Conservation (phyloP, 2,797 vertebrate species). For the Sebastolobus altivelis region DNA sequence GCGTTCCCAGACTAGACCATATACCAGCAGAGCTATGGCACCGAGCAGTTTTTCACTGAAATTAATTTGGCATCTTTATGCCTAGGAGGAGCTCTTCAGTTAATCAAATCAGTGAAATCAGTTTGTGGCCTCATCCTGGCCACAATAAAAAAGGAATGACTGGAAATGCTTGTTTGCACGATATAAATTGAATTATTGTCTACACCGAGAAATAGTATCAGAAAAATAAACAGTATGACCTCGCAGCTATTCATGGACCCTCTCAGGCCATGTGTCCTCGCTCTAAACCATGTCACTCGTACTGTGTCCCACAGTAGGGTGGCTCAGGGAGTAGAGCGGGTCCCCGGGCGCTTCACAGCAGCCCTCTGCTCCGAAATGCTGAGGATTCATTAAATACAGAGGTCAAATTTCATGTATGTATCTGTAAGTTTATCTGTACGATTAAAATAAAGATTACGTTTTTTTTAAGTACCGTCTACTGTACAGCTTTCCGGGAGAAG, state of each 20-base stretch:
- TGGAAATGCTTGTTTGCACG: slow-evolving; percentile 68
- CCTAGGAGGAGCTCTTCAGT: slow-evolving; percentile 71
- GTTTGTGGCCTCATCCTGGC: slow-evolving; percentile 61
- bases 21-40: slow-evolving; percentile 55
- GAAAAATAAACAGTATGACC: not conserved
- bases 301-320: not conserved
- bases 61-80: slow-evolving; percentile 75
- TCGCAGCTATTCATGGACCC: not conserved
- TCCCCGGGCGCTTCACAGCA: not conserved
- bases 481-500: not conserved
- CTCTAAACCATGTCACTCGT: slow-evolving; percentile 7
- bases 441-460: too few relatives aligned
- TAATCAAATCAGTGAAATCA: slow-evolving; percentile 82
- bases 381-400: not conserved
- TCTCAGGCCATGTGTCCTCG: slow-evolving; percentile 14
- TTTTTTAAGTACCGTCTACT: not conserved
- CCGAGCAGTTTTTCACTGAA: slow-evolving; percentile 65
- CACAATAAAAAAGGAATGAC: slow-evolving; percentile 75
- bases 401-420: too few relatives aligned
- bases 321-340: not conserved
- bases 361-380: not conserved
- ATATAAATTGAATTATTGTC: slow-evolving; percentile 72
- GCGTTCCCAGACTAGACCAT: slow-evolving; percentile 61
- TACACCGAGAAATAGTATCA: slow-evolving; percentile 45
- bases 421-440: too few relatives aligned